phyloP scores from a whole-genome alignment of 2,888 invertebrate species.

The Rapana venosa region DNA sequence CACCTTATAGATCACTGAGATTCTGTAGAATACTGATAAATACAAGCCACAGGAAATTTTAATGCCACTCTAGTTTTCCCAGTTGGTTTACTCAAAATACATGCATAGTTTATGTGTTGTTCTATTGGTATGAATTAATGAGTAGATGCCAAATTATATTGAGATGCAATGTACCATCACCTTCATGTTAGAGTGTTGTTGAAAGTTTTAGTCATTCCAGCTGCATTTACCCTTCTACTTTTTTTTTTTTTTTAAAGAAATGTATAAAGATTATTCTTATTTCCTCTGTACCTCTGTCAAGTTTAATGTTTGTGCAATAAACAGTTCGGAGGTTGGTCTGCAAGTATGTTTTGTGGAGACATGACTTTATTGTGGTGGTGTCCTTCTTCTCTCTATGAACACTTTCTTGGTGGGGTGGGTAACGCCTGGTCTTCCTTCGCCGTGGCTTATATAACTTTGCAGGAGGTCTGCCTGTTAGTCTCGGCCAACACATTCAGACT shows the following conservation, averaged over 20 bases:
- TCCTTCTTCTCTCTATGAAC: too few species aligned
- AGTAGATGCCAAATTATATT: constrained; percentile 17
- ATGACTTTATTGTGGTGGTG: too few species aligned
- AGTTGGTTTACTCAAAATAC: background rate
- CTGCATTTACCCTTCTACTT: constrained; percentile 13
- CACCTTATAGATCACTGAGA: background rate
- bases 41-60: background rate
- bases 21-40: background rate
- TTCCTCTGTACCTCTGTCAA: constrained; percentile 22
- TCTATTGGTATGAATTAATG: background rate
- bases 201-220: constrained; percentile 12
- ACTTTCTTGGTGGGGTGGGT: too few species aligned
- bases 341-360: background rate
- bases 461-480: too few species aligned
- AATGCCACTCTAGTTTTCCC: background rate
- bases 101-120: constrained; percentile 12
- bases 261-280: constrained; percentile 22
- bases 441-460: too few species aligned
- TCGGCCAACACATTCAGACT: too few species aligned
- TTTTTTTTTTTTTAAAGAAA: background rate
- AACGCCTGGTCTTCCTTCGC: too few species aligned
- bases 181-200: constrained; percentile 17
- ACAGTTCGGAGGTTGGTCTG: constrained; percentile 25
- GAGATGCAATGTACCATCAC: constrained; percentile 6
- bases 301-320: constrained; percentile 39